Evolutionary conservation across 2,888 invertebrate genomes (phyloP), one percentile per base, ranked within the genome.

Genomic region (Pardosa pseudoannulata): DNA sequence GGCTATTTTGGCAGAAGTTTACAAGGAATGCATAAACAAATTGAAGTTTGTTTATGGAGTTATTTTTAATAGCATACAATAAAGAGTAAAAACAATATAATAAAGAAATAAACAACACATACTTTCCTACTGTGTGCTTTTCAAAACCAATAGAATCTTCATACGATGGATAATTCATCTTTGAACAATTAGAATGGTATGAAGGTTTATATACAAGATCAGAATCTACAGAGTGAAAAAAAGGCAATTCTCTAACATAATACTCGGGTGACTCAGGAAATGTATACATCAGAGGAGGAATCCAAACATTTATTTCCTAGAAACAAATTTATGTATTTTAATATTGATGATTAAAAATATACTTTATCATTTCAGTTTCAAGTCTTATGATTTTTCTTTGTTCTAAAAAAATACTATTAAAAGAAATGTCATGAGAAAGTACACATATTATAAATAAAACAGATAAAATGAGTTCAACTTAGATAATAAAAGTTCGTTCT

Each of bases 211-310:
- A 98, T 65, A 95, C 94, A 91, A 95, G 96, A 91, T 95, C 94
- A 88, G 94, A 97, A 96, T 90, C 91, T 93, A 0, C 95, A 93
- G 88, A 96, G 95, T 92, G 96, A 92, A 90, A 94, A 93, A 92
- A 96, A 79, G 97, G 97, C 91, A 98, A 93, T 91, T 95, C 94
- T 19, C 94, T 94, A 88, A 98, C 93, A 68, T 98, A 97, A 91
- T 96, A 97, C 92, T 97, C 97, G 67, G 96, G 95, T 75, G 97
- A 96, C 39, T 97, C 96, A 89, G 97, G 96, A 93, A 97, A 95
- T 91, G 96, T 96, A 92, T 94, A 95, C 89, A 95, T 94, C 36
- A 94, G 93, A 9, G 96, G 95, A 67, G 97, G 96, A 90, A 95
- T 95, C 93, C 96, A 98, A 87, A 98, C 98, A 79, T 72, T 50